A percentile compares a stretch with the other conserved stretches of the same genome.
phyloP scores from a whole-genome alignment of 2,888 invertebrate species.

The Drosophila falleni region DNA sequence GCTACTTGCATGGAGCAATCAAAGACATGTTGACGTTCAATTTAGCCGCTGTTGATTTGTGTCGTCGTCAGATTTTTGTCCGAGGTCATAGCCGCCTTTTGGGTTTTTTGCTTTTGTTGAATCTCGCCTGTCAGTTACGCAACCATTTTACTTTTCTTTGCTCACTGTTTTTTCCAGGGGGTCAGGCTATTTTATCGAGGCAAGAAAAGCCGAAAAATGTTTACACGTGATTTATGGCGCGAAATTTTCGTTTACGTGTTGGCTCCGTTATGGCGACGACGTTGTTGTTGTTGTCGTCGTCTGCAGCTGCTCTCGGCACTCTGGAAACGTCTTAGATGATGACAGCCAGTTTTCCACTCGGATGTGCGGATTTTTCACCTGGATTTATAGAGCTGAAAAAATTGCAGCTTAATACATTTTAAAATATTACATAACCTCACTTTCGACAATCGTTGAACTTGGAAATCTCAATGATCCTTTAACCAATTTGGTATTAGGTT shows the following conservation, averaged over 20 bases:
- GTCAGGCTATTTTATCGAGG: slow-evolving; percentile 35
- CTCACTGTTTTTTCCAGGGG: slow-evolving; percentile 7
- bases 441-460: not conserved
- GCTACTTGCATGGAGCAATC: slow-evolving; percentile 57
- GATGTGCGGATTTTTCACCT: not conserved
- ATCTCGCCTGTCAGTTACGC: slow-evolving; percentile 61
- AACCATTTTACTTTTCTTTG: slow-evolving; percentile 45
- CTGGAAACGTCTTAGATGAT: slow-evolving; percentile 17
- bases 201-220: slow-evolving; percentile 51
- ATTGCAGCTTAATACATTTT: slow-evolving; percentile 12
- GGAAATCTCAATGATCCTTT: not conserved
- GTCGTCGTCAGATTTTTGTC: slow-evolving; percentile 51
- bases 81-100: slow-evolving; percentile 38
- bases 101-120: slow-evolving; percentile 21
- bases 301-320: slow-evolving; percentile 34
- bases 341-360: slow-evolving; percentile 4
- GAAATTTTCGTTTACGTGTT: slow-evolving; percentile 70
- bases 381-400: slow-evolving; percentile 20
- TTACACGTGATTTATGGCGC: slow-evolving; percentile 73
- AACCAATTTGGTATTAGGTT: not conserved
- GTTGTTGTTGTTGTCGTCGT: slow-evolving; percentile 19
- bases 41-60: slow-evolving; percentile 74
- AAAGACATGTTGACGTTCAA: slow-evolving; percentile 77
- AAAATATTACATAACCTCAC: not conserved
- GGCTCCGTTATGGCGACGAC: slow-evolving; percentile 23